Conservation (phyloP, 2,797 vertebrate genomes). For the Ficedula albicollis region DNA sequence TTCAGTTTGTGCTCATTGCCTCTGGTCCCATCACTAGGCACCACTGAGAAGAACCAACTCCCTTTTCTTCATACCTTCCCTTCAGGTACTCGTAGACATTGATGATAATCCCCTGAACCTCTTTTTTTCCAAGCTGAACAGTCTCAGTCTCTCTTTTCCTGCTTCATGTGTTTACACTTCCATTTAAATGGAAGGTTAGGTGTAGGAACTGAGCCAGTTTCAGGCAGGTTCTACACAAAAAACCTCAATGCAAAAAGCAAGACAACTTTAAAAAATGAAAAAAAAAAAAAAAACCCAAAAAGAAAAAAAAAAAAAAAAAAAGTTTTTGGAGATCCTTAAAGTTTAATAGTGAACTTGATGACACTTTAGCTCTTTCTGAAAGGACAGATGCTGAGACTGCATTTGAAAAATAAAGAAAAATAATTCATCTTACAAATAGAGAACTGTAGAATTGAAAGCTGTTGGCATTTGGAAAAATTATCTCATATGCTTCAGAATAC, state of each 20-base stretch:
- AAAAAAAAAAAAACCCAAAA: background rate
- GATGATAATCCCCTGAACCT: background rate
- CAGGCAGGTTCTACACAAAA: background rate
- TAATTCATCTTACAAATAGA: background rate
- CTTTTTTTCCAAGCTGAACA: background rate
- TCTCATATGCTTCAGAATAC: background rate
- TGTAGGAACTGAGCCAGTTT: background rate
- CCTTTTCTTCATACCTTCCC: background rate
- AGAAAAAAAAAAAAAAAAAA: background rate
- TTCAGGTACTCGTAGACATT: background rate
- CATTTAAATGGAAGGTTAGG: background rate
- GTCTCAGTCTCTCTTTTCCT: background rate
- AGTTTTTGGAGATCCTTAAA: background rate
- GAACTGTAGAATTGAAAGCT: background rate
- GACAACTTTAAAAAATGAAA: background rate
- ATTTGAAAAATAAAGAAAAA: constrained; percentile 8
- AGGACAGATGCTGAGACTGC: background rate
- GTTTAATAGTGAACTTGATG: background rate
- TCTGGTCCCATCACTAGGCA: background rate
- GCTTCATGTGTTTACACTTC: background rate
- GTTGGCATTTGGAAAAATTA: background rate
- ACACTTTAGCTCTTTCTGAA: background rate
- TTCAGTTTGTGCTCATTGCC: background rate
- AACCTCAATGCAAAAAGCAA: background rate
- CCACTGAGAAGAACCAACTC: background rate